phyloP scores from a whole-genome alignment of 2,888 invertebrate species.

The Eupithecia vulgata region DNA sequence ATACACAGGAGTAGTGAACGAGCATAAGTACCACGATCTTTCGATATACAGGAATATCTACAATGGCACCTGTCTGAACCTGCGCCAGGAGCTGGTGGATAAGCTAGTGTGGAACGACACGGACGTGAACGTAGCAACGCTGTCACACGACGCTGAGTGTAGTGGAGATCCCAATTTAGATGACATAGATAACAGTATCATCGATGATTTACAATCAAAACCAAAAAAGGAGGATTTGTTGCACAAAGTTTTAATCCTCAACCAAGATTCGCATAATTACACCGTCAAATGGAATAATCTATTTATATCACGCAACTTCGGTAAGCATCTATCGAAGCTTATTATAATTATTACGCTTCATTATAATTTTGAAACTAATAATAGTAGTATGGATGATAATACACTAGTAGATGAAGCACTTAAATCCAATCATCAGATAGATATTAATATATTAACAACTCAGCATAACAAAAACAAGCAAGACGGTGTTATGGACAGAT shows the following conservation, averaged over 20 bases:
- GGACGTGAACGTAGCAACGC: constrained; percentile 19
- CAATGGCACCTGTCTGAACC: constrained; percentile 64
- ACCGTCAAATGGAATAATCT: constrained; percentile 61
- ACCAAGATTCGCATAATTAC: constrained; percentile 60
- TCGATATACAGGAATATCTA: constrained; percentile 66
- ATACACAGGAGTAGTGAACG: constrained; percentile 47
- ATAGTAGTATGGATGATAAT: constrained; percentile 40
- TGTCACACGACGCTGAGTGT: constrained; percentile 36
- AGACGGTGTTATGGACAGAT: constrained; percentile 47
- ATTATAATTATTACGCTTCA: constrained; percentile 68
- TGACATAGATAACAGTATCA: constrained; percentile 33
- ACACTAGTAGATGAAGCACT: constrained; percentile 54
- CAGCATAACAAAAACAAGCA: constrained; percentile 9
- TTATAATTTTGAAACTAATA: constrained; percentile 32
- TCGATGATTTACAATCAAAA: constrained; percentile 21
- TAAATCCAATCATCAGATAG: constrained; percentile 51
- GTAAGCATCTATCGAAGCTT: constrained; percentile 45
- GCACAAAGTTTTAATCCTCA: constrained; percentile 59
- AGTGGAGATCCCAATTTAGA: constrained; percentile 38
- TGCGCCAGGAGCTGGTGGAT: constrained; percentile 54
- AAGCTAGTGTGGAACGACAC: constrained; percentile 47
- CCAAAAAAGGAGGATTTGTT: constrained; percentile 53
- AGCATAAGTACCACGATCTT: constrained; percentile 48
- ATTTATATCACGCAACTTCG: constrained; percentile 44
- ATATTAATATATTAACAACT: constrained; percentile 61